Conservation (phyloP, 2,113 vertebrate species). For the Menura novaehollandiae region DNA sequence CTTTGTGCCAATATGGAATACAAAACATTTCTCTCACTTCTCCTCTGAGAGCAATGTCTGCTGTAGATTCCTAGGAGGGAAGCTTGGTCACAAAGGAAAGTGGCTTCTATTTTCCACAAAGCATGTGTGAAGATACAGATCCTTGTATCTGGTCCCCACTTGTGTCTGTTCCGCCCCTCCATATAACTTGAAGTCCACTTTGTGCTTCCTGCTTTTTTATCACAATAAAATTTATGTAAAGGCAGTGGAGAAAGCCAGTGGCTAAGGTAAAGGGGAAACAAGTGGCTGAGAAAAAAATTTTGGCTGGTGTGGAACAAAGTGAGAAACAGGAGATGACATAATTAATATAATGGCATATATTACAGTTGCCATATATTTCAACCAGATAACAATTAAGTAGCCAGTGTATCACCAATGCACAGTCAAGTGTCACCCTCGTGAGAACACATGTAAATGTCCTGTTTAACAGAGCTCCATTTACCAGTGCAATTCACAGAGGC, state of each 20-base stretch:
- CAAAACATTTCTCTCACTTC: not conserved
- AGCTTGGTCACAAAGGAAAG: not conserved
- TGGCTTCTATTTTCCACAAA: not conserved
- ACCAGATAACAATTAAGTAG: not conserved
- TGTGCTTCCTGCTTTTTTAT: not conserved
- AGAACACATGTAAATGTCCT: not conserved
- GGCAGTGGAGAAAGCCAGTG: not conserved
- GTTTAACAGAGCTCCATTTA: not conserved
- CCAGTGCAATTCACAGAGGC: not conserved
- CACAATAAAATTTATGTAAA: not conserved
- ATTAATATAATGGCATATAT: not conserved
- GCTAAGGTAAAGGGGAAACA: not conserved
- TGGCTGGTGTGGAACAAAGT: not conserved
- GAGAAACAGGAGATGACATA: not conserved
- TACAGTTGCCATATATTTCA: not conserved
- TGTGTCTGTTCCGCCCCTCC: not conserved
- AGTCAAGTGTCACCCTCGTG: not conserved
- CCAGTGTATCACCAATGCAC: not conserved
- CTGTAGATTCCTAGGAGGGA: not conserved
- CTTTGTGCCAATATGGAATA: not conserved
- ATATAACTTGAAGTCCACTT: not conserved
- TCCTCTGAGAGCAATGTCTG: not conserved
- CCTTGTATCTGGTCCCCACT: not conserved
- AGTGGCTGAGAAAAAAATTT: not conserved
- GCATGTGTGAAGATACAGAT: not conserved